Base-by-base conservation (phyloP, 2,797 vertebrate species). In the Chloroceryle inda region DNA sequence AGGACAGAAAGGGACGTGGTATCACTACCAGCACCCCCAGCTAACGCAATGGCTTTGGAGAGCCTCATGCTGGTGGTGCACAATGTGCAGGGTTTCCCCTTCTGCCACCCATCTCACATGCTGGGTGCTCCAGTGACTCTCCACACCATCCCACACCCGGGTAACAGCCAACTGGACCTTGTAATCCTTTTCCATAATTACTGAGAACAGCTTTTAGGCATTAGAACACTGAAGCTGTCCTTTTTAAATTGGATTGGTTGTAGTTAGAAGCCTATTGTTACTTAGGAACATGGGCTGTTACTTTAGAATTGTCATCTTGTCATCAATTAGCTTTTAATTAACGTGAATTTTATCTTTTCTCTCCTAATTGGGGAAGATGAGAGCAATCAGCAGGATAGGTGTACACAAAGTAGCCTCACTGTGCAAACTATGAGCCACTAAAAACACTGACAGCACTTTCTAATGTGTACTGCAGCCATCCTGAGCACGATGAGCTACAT, bases 91-190 rank as follows among this genome's bases (percentile, higher is more conserved):
- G 11, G 18, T 24, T 74, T 74, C 5, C 5, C 23, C 37, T 42
- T 11, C 4, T 71, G n/a, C 52, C n/a, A 53, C n/a, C 24, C 4
- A 0, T 33, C 47, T 59, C 5, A 0, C 11, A 16, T 0, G 0
- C 3, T 64, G 38, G 47, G 45, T 47, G 35, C 45, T 68, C 4
- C 3, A 68, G 40, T 11, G n/a, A 12, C 26, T 45, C 56, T 35
- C 33, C 80, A 56, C 42, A 33, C 11, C n/a, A 45, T n/a, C 49
- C 44, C 38, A 7, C 52, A 63, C 10, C 17, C 2, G 0, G 31
- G 5, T 11, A 40, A 61, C 75, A 81, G 29, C 4, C 29, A 50
- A n/a, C 6, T 9, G 13, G 22, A 26, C 40, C 22, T 89, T 66
- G 42, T 8, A 47, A 56, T 67, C 1, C 13, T 77, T 72, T 66